phyloP scores from a whole-genome alignment of 1,140 invertebrate genomes.

The Diabrotica undecimpunctata region DNA sequence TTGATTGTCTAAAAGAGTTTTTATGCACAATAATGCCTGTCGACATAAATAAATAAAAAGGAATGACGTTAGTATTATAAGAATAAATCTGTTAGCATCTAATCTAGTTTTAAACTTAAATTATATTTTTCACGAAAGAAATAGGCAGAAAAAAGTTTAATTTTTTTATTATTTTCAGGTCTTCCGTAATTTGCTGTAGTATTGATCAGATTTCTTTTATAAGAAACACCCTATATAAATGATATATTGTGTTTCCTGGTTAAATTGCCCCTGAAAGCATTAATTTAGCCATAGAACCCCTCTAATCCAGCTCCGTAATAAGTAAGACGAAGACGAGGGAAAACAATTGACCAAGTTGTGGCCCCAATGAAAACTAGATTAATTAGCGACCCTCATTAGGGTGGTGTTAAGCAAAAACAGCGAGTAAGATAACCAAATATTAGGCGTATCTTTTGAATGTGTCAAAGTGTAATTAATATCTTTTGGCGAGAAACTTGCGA shows the following conservation, averaged over 20 bases:
- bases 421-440: slow-evolving; percentile 2
- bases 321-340: slow-evolving; percentile 1
- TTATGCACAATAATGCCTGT: too few relatives aligned
- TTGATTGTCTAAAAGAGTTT: too few relatives aligned
- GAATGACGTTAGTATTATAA: too few relatives aligned
- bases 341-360: slow-evolving; percentile 9
- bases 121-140: too few relatives aligned
- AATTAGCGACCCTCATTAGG: slow-evolving; percentile 17
- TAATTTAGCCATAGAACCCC: not conserved
- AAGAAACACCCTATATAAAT: not conserved
- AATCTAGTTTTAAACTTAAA: too few relatives aligned
- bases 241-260: not conserved
- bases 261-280: not conserved
- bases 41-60: too few relatives aligned
- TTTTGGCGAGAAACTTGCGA: too few relatives aligned
- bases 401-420: slow-evolving; percentile 9
- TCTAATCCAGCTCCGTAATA: not conserved
- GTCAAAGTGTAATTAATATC: slow-evolving; percentile 2
- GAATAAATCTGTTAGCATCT: too few relatives aligned
- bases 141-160: too few relatives aligned
- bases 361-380: slow-evolving; percentile 16
- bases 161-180: too few relatives aligned
- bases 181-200: too few relatives aligned
- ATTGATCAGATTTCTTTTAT: too few relatives aligned
- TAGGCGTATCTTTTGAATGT: not conserved